Conservation (phyloP, 1,140 invertebrate species). For the Nautilus pompilius region DNA sequence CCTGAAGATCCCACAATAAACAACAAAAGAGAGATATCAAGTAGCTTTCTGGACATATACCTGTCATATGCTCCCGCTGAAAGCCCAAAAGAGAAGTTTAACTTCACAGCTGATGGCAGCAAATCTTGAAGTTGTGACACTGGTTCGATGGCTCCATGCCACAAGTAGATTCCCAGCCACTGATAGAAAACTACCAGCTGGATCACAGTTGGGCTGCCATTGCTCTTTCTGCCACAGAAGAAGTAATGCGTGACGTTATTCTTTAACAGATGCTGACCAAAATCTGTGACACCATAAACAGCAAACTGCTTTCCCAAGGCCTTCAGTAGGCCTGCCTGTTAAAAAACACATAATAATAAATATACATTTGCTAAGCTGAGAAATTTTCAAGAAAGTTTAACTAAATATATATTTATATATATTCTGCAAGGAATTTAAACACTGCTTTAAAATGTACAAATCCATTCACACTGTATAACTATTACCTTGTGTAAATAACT, state of each 20-base stretch:
- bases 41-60: conserved; percentile 15
- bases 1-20: no score
- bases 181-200: conserved; percentile 41
- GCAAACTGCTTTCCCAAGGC: conserved; percentile 14
- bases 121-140: conserved; percentile 3
- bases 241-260: conserved; percentile 17
- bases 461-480: no score
- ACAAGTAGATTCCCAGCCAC: conserved; percentile 22
- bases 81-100: conserved; percentile 15
- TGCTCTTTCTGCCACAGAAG: conserved; percentile 19
- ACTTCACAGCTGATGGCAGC: conserved; percentile 4
- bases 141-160: conserved; percentile 26
- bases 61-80: conserved; percentile 26
- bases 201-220: conserved; percentile 17
- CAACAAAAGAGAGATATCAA: not conserved
- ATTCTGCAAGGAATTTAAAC: no score
- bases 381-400: not conserved
- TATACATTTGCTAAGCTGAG: not conserved
- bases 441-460: no score
- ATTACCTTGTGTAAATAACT: no score
- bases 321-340: conserved; percentile 11
- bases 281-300: conserved; percentile 2
- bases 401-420: no score
- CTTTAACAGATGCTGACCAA: not conserved
- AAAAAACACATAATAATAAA: conserved; percentile 4